Percentiles rank a stretch among this genome's conserved stretches.
Conservation (phyloP, 2,113 vertebrate genomes). For the Asarcornis scutulata region DNA sequence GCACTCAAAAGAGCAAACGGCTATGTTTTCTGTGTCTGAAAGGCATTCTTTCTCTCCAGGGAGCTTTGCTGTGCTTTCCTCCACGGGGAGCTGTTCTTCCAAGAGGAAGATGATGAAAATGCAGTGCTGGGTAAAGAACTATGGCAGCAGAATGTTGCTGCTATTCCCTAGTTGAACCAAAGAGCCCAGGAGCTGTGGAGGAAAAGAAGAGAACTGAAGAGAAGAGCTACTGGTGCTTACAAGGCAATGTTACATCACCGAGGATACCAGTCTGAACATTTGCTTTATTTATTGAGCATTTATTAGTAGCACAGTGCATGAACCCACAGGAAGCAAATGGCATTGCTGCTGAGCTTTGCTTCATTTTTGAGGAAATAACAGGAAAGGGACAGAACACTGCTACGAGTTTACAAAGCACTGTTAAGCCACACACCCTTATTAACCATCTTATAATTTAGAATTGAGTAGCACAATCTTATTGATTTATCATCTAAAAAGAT, state of each 20-base stretch:
- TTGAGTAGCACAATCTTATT: background rate
- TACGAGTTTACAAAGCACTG: background rate
- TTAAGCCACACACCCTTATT: background rate
- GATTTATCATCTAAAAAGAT: background rate
- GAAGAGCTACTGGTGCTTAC: background rate
- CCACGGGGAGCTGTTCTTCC: background rate
- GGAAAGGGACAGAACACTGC: background rate
- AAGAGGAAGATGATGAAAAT: background rate
- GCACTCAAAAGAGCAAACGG: background rate
- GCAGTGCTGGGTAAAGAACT: background rate
- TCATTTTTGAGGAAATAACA: background rate
- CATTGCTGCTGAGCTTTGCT: background rate
- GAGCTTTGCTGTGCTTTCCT: background rate
- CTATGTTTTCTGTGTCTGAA: background rate
- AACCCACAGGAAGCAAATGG: background rate
- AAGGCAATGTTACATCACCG: background rate
- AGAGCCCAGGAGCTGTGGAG: background rate
- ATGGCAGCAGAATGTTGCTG: background rate
- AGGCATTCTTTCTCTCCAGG: background rate
- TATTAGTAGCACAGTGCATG: background rate
- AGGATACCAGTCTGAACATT: background rate
- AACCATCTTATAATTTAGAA: background rate
- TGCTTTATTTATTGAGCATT: background rate
- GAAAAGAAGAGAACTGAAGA: background rate
- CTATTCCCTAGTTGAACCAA: background rate